Percentiles rank a stretch among this genome's conserved stretches.
These are phyloP conservation scores for Noctua comes DNA, from an alignment of 2,888 invertebrate species.

Conservation along the genomic window DNA sequence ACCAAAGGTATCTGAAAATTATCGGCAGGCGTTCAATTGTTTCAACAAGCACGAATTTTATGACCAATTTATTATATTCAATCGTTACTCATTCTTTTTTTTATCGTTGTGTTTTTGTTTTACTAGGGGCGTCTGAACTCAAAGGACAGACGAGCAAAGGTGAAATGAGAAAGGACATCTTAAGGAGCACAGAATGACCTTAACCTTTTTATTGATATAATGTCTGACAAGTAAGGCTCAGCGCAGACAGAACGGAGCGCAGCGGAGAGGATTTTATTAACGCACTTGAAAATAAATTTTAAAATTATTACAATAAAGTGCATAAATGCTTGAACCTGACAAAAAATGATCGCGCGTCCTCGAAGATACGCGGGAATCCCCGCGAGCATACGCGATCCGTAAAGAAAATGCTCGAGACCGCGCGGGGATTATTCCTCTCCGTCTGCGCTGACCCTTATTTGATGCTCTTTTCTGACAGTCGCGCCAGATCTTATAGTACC, in stretches of 20 bases:
- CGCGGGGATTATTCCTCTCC: too few species aligned
- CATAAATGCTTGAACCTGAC: too few species aligned
- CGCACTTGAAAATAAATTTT: too few species aligned
- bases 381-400: too few species aligned
- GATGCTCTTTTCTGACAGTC: background rate
- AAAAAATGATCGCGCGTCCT: too few species aligned
- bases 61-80: slow-evolving; percentile 16
- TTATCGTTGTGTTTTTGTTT: slow-evolving; percentile 23
- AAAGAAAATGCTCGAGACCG: too few species aligned
- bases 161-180: slow-evolving; percentile 52
- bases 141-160: slow-evolving; percentile 35
- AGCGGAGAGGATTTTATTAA: too few species aligned
- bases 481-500: background rate
- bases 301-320: too few species aligned
- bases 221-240: background rate
- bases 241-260: too few species aligned
- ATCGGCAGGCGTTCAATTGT: slow-evolving; percentile 19
- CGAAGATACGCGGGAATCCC: too few species aligned
- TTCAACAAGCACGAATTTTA: slow-evolving; percentile 18
- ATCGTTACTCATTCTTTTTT: slow-evolving; percentile 13
- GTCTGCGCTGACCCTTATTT: too few species aligned
- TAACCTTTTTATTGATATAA: slow-evolving; percentile 21
- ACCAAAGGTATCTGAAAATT: slow-evolving; percentile 17
- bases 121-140: slow-evolving; percentile 22
- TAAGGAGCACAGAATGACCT: slow-evolving; percentile 41